Conservation (phyloP, 2,888 invertebrate genomes). For the Rhagophthalmus giganteus region DNA sequence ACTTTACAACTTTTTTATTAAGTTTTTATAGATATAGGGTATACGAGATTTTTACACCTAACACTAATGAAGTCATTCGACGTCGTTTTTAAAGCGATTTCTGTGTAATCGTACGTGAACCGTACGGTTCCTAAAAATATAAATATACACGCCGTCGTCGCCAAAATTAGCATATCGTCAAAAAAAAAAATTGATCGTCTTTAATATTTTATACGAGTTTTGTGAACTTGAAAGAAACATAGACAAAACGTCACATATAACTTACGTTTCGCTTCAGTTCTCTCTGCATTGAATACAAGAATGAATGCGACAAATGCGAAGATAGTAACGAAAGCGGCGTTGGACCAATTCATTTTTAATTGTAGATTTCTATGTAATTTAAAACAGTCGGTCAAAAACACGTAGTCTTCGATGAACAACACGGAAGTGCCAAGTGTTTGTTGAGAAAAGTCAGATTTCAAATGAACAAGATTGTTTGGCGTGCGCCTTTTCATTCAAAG, state of each 20-base stretch:
- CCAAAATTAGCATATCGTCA: slow-evolving; percentile 1
- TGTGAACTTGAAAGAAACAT: too few species aligned
- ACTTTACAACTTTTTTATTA: too few species aligned
- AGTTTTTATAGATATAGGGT: too few species aligned
- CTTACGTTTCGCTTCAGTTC: slow-evolving; percentile 37
- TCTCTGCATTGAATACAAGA: slow-evolving; percentile 36
- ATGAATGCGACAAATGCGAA: slow-evolving; percentile 34
- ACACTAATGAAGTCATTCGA: too few species aligned
- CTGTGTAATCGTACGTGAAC: neutral
- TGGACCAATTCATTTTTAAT: slow-evolving; percentile 20
- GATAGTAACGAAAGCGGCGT: slow-evolving; percentile 17
- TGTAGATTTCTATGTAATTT: neutral
- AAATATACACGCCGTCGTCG: neutral
- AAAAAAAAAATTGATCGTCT: too few species aligned
- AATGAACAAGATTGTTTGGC: slow-evolving; percentile 39
- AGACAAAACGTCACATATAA: too few species aligned
- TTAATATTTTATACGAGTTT: too few species aligned
- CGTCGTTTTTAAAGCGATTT: too few species aligned
- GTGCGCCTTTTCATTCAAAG: slow-evolving; percentile 46
- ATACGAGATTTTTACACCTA: too few species aligned
- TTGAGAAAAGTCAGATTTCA: slow-evolving; percentile 35
- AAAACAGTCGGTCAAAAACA: neutral
- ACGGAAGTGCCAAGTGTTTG: slow-evolving; percentile 20
- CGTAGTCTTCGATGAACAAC: slow-evolving; percentile 6
- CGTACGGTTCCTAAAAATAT: neutral